A percentile compares a stretch with the other conserved stretches of the same genome.
phyloP scores from a whole-genome alignment of 1,140 invertebrate species.

The Bombus waltoni region DNA sequence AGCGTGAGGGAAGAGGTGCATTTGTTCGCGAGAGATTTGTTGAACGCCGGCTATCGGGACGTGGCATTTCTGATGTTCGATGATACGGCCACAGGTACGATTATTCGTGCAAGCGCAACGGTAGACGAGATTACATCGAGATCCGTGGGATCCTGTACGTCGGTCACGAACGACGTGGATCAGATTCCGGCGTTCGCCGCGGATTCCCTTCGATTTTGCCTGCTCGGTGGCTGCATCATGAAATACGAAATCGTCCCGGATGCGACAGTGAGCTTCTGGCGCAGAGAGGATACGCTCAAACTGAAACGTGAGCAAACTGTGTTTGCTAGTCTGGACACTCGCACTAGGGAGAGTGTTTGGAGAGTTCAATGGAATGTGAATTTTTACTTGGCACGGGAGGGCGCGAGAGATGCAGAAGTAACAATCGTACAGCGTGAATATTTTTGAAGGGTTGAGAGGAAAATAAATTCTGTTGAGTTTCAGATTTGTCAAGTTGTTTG shows the following conservation, averaged over 20 bases:
- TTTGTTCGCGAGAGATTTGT: conserved; percentile 19
- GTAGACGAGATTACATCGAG: not conserved
- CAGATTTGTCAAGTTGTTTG: too few relatives aligned
- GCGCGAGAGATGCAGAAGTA: too few relatives aligned
- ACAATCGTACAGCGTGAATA: too few relatives aligned
- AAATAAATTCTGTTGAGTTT: too few relatives aligned
- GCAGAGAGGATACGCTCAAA: conserved; percentile 12
- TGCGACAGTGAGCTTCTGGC: not conserved
- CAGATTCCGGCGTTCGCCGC: conserved; percentile 1
- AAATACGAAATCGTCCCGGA: conserved; percentile 7
- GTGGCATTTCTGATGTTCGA: conserved; percentile 35
- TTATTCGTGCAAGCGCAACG: conserved; percentile 15
- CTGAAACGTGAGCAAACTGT: not conserved
- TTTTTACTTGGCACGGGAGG: not conserved
- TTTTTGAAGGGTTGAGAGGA: too few relatives aligned
- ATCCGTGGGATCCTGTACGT: conserved; percentile 16
- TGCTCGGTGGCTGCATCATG: not conserved
- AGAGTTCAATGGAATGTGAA: not conserved
- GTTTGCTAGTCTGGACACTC: not conserved
- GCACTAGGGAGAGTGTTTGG: not conserved
- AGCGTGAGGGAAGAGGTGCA: not conserved
- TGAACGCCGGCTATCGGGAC: conserved; percentile 9
- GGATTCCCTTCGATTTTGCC: conserved; percentile 13
- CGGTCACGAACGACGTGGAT: not conserved
- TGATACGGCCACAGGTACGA: not conserved